Conservation (phyloP, 2,888 invertebrate genomes). For the Drosophila melanosoma region DNA sequence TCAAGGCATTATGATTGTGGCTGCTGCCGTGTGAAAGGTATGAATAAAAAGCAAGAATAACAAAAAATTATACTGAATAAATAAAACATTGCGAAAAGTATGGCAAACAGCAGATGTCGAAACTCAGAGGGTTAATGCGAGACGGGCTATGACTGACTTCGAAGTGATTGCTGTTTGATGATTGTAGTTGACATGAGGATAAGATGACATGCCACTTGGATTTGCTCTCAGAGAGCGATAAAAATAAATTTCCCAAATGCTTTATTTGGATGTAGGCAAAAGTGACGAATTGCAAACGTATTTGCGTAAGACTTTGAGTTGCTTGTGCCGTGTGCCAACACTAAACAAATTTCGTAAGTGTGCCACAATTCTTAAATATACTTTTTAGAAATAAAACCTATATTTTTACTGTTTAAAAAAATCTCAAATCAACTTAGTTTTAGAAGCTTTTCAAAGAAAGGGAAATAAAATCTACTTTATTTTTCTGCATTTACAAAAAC, state of each 20-base stretch:
- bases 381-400: neutral
- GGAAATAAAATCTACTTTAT: neutral
- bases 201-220: slow-evolving; percentile 37
- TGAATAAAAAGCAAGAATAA: slow-evolving; percentile 38
- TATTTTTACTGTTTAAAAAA: neutral
- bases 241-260: slow-evolving; percentile 24
- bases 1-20: slow-evolving; percentile 37
- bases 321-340: slow-evolving; percentile 30
- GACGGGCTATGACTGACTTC: slow-evolving; percentile 8
- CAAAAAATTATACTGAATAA: slow-evolving; percentile 25
- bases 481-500: too few species aligned
- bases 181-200: slow-evolving; percentile 17
- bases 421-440: neutral
- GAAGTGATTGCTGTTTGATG: slow-evolving; percentile 47
- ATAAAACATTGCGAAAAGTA: slow-evolving; percentile 41
- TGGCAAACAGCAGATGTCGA: slow-evolving; percentile 7
- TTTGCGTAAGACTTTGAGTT: slow-evolving; percentile 31
- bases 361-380: neutral
- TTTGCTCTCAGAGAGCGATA: slow-evolving; percentile 25
- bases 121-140: slow-evolving; percentile 8
- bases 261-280: slow-evolving; percentile 20
- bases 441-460: neutral
- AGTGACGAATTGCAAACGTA: slow-evolving; percentile 46
- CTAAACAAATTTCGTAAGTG: slow-evolving; percentile 10
- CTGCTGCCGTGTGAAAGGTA: slow-evolving; percentile 45